Percentiles rank a stretch among this genome's conserved stretches.
phyloP scores from a whole-genome alignment of 2,888 invertebrate species.

The Drosophila demipolita region DNA sequence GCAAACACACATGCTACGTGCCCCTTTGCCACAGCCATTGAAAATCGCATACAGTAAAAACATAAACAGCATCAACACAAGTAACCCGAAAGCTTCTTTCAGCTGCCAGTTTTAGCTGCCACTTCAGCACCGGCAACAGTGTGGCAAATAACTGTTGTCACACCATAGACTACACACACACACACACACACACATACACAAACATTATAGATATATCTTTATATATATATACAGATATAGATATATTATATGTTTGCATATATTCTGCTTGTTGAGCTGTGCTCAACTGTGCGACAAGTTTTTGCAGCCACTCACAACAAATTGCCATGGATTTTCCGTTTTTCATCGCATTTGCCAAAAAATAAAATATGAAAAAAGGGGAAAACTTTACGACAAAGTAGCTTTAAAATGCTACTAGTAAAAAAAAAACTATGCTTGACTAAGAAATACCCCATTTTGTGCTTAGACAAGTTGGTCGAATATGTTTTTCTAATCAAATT shows the following conservation, averaged over 20 bases:
- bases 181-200: constrained; percentile 1
- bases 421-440: background rate
- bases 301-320: constrained; percentile 60
- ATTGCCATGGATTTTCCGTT: constrained; percentile 74
- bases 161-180: constrained; percentile 28
- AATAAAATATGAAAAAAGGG: background rate
- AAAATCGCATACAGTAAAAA: constrained; percentile 29
- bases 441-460: background rate
- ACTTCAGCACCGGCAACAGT: constrained; percentile 65
- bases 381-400: constrained; percentile 43
- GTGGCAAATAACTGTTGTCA: constrained; percentile 75
- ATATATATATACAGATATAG: constrained; percentile 7
- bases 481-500: background rate
- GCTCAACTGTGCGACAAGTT: constrained; percentile 76
- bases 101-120: constrained; percentile 36
- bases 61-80: constrained; percentile 27
- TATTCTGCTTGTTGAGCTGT: constrained; percentile 54
- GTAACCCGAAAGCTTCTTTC: constrained; percentile 27
- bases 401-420: constrained; percentile 29
- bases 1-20: constrained; percentile 12
- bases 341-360: constrained; percentile 45
- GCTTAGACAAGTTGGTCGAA: background rate
- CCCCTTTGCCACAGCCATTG: constrained; percentile 36
- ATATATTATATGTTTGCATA: constrained; percentile 11
- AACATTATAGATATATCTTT: constrained; percentile 7